Percentiles rank a stretch among this genome's conserved stretches.
Conservation (phyloP, 2,888 invertebrate species). For the Philonicus albiceps region DNA sequence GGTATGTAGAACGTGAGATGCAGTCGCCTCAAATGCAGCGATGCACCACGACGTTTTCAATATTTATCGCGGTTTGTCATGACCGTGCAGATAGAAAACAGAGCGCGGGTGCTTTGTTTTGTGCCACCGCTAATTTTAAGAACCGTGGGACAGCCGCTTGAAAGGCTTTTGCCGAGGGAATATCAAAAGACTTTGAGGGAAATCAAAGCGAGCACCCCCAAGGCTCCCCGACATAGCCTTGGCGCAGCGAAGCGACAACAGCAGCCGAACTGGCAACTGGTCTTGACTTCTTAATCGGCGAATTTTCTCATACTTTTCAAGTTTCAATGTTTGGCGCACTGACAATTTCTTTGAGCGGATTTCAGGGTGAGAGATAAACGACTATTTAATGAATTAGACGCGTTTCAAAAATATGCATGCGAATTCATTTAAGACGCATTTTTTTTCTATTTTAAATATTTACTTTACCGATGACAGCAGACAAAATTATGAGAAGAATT, state of each 20-base stretch:
- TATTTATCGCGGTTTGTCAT: conserved; percentile 16
- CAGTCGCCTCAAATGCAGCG: background rate
- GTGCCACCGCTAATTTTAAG: background rate
- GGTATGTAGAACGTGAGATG: background rate
- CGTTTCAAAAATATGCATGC: background rate
- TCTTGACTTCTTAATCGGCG: conserved; percentile 24
- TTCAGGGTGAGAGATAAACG: background rate
- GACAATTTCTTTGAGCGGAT: background rate
- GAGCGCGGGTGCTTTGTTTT: background rate
- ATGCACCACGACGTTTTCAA: background rate
- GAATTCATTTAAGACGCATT: background rate
- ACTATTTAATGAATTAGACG: background rate
- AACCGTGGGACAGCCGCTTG: background rate
- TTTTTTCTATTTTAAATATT: background rate
- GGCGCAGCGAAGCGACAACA: background rate
- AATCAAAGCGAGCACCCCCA: background rate
- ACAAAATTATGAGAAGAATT: background rate
- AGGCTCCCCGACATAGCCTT: background rate
- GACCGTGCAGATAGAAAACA: conserved; percentile 1
- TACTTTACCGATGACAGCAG: background rate
- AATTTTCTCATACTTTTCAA: background rate
- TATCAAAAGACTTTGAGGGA: conserved; percentile 20
- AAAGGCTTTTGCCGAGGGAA: background rate
- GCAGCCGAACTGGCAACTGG: background rate
- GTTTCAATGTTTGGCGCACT: background rate